Evolutionary conservation across 2,797 vertebrate genomes (phyloP).

Genomic region (Oreortyx pictus): DNA sequence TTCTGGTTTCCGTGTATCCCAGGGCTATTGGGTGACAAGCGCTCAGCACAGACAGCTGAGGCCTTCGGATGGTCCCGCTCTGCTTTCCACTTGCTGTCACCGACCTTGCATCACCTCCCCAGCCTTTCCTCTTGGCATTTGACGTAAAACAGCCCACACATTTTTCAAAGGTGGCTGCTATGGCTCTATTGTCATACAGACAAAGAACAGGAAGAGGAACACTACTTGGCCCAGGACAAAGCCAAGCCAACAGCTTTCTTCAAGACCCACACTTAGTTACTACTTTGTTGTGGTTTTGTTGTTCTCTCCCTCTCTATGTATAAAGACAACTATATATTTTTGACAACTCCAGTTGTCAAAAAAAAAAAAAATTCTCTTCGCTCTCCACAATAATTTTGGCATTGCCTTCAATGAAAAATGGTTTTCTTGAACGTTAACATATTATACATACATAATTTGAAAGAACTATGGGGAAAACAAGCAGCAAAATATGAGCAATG

Average conservation of each 20-base stretch:
- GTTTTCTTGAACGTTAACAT: conserved; percentile 36
- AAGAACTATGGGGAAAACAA: conserved; percentile 70
- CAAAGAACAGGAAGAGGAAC: neutral
- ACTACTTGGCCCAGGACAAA: neutral
- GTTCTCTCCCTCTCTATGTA: neutral
- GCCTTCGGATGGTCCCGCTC: neutral
- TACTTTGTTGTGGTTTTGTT: neutral
- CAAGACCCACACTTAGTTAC: neutral
- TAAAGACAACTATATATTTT: too few species aligned
- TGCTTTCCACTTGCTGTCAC: neutral
- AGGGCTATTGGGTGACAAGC: neutral
- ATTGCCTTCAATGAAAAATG: conserved; percentile 43
- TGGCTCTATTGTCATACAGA: neutral
- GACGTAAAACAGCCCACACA: neutral
- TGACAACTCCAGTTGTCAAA: conserved; percentile 7
- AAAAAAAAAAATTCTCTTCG: neutral
- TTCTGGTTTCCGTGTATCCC: neutral
- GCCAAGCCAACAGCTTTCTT: neutral
- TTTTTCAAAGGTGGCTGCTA: neutral
- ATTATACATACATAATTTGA: conserved; percentile 64
- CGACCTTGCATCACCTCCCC: neutral
- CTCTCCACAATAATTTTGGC: conserved; percentile 37
- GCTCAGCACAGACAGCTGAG: neutral
- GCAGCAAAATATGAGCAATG: conserved; percentile 67
- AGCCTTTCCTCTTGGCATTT: neutral